Evolutionary conservation across 2,888 invertebrate species (phyloP).

Genomic region (Leptinotarsa haldemani): DNA sequence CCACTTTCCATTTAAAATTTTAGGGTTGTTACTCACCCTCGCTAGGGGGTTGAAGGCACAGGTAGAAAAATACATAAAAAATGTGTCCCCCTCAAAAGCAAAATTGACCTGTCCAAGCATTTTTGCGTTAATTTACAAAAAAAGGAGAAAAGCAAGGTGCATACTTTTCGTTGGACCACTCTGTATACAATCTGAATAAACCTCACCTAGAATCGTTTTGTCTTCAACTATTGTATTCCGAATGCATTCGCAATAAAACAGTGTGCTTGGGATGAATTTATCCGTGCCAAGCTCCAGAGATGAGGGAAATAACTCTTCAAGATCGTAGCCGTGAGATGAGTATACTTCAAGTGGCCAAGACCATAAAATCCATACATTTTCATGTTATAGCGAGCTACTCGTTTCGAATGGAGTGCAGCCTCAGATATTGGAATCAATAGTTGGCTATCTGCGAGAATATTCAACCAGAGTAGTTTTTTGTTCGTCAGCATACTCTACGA

Average conservation of each 20-base stretch:
- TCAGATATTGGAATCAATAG: conserved; percentile 1
- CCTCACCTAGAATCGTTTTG: not conserved
- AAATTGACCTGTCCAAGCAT: too few species aligned
- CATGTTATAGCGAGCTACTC: not conserved
- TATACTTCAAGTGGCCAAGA: not conserved
- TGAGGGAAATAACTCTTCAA: not conserved
- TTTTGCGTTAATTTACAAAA: too few species aligned
- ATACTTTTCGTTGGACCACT: too few species aligned
- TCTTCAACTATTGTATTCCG: not conserved
- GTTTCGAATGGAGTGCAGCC: not conserved
- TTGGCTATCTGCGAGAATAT: not conserved
- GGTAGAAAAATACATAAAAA: too few species aligned
- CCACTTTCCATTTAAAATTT: too few species aligned
- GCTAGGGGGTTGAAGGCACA: too few species aligned
- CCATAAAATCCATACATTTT: not conserved
- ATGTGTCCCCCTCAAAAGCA: too few species aligned
- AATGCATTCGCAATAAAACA: not conserved
- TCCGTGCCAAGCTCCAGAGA: not conserved
- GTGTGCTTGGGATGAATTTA: not conserved
- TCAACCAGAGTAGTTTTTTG: not conserved
- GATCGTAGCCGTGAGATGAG: not conserved
- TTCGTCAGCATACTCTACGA: not conserved
- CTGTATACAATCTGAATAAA: too few species aligned
- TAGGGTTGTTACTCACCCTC: too few species aligned
- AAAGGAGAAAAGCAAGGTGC: too few species aligned